Evolutionary conservation across 2,797 vertebrate species (phyloP).

Genomic region (Hydrophis major): DNA sequence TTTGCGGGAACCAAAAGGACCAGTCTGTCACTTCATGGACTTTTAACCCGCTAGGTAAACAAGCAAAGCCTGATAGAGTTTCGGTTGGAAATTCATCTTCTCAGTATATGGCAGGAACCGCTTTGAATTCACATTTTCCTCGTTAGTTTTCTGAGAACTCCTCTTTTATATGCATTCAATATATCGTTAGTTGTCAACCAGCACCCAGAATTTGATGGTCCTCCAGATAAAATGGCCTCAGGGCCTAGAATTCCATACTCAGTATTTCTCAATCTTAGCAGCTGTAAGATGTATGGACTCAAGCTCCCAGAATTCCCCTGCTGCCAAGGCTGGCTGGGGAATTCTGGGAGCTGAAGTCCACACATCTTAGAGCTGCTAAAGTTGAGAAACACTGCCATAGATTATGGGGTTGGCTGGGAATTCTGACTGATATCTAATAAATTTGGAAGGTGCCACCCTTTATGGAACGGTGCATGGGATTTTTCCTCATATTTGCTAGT

Average conservation of each 20-base stretch:
- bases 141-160: background rate
- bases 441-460: background rate
- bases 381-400: background rate
- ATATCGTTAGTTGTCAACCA: background rate
- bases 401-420: background rate
- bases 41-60: conserved; percentile 73
- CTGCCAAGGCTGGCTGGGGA: background rate
- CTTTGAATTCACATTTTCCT: background rate
- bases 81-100: conserved; percentile 66
- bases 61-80: conserved; percentile 65
- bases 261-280: background rate
- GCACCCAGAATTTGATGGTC: background rate
- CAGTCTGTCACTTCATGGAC: conserved; percentile 52
- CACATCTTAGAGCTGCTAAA: background rate
- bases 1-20: conserved; percentile 47
- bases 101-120: conserved; percentile 30
- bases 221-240: background rate
- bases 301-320: background rate
- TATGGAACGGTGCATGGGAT: background rate
- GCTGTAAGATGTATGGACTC: background rate
- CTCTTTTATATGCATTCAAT: background rate
- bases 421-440: background rate
- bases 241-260: background rate
- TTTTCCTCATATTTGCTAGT: background rate
- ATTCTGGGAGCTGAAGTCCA: background rate